Evolutionary conservation across 2,113 vertebrate genomes (phyloP).

Genomic region (Pluvialis apricaria): DNA sequence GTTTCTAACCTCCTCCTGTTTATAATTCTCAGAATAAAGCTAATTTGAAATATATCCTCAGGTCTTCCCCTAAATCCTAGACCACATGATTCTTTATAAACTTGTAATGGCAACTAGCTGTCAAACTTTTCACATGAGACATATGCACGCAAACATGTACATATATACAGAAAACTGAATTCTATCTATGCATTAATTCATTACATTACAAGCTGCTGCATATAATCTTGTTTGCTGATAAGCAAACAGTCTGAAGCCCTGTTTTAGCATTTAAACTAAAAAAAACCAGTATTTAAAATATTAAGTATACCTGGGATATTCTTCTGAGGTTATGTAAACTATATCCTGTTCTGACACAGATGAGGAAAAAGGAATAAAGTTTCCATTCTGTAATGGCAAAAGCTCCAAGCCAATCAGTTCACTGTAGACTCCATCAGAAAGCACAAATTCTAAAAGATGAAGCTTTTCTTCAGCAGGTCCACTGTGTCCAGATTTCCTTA

Average conservation of each 20-base stretch:
- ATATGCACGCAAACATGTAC: background rate
- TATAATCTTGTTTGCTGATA: background rate
- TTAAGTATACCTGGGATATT: conserved; percentile 86
- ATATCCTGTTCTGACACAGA: conserved; percentile 90
- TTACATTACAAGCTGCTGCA: background rate
- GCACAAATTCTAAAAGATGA: conserved; percentile 87
- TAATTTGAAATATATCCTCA: background rate
- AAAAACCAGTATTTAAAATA: background rate
- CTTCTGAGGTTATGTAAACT: conserved; percentile 90
- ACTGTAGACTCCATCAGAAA: conserved; percentile 86
- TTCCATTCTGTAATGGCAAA: conserved; percentile 88
- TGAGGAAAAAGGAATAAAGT: conserved; percentile 87
- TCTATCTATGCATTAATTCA: background rate
- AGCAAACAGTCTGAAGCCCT: background rate
- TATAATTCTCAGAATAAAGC: background rate
- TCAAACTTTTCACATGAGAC: background rate
- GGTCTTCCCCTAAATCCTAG: background rate
- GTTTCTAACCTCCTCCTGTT: background rate
- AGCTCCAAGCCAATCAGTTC: conserved; percentile 95
- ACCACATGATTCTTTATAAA: background rate
- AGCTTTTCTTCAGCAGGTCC: conserved; percentile 82
- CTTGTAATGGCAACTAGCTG: background rate
- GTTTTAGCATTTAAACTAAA: background rate
- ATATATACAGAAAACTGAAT: background rate
- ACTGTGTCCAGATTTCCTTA: conserved; percentile 82